Evolutionary conservation across 1,140 invertebrate genomes (phyloP), one percentile per base, ranked within the genome.

Genomic region (Drosophila aff.): DNA sequence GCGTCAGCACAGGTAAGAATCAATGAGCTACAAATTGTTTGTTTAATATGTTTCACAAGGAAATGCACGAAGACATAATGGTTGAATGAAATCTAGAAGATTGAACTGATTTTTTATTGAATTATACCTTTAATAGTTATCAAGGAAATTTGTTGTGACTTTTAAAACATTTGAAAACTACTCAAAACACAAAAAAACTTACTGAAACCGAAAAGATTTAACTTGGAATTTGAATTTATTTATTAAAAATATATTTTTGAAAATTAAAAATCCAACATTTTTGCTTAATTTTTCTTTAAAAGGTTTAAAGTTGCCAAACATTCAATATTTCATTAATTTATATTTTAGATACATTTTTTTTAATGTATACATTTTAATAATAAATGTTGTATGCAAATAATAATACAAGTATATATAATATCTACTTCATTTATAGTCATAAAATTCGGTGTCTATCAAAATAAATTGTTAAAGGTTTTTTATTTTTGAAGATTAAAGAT

Each of bases 1-100:
- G 86, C 97, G 98, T 94, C 97, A 98, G 94, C 98, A 98, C 95
- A 98, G 97, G 97, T 98, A 94, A 95, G 94, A 57, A 57, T 33
- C 23, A 26, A 31, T 4, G 4, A 26, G 15, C 18, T 13, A 2
- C 2, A 4, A 6, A 11, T 44, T 26, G 9, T 49, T 9, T 16
- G 3, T 16, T 16, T 31, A 6, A 50, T 18, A 13, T 7, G 18
- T 11, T 1, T 11, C 1, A 38, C 4, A 38, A 10, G 8, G 7
- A 55, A 36, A 23, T 16, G 2, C 33, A 55, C 13, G 9, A 8
- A 21, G 3, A 5, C 5, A 5, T 33, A 7, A 18, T 3, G 7
- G 18, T 4, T 18, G 2, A 5, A 3, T 26, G 26, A 52, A 18
- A 4, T n/a, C 2, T 31, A 28, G 4, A 31, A 18, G 2, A 18